Base-by-base conservation (phyloP, 1,140 invertebrate species). In the Drosophila sechellia region DNA sequence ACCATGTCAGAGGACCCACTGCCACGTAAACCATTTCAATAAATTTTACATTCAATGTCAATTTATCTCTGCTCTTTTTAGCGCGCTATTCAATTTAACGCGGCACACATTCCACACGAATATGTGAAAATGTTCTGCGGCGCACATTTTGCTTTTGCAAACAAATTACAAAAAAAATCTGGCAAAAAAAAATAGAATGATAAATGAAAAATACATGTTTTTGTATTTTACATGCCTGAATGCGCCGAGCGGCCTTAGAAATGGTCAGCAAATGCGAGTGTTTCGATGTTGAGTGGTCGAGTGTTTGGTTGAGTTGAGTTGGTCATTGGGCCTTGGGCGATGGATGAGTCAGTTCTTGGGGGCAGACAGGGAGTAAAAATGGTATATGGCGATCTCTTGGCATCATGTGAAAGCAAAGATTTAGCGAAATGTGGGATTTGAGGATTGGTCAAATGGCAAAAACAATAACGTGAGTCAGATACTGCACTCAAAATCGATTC, bases 1-100 rank as follows among this genome's bases (percentile, higher is more conserved):
- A 79, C 80, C 68, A 64, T 84, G 64, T 60, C 31, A 3, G 31
- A 40, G 58, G 35, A 60, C 35, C 65, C 79, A 61, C 20, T 65
- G 66, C 63, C 77, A 66, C 68, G 81, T 64, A 85, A 80, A 78
- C 81, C 86, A 85, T 86, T 85, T 86, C 81, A 86, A 85, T 85
- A 86, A 85, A 85, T 85, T 85, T 46, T 71, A 75, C 73, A 79
- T 70, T 86, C 81, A 85, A 86, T 85, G 81, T 78, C 81, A 85
- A 85, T 85, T 85, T 85, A 86, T 85, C 86, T 77, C 49, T 80
- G 74, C 77, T 70, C 56, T 66, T 79, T 79, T 79, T 52, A 64
- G 70, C 63, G 71, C 74, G 75, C 81, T 76, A 78, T 85, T 85
- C 83, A 85, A 85, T 85, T 85, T 85, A 85, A 78, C 69, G 73